Evolutionary conservation across 2,797 vertebrate species (phyloP).

Genomic region (Anguilla pacifica): DNA sequence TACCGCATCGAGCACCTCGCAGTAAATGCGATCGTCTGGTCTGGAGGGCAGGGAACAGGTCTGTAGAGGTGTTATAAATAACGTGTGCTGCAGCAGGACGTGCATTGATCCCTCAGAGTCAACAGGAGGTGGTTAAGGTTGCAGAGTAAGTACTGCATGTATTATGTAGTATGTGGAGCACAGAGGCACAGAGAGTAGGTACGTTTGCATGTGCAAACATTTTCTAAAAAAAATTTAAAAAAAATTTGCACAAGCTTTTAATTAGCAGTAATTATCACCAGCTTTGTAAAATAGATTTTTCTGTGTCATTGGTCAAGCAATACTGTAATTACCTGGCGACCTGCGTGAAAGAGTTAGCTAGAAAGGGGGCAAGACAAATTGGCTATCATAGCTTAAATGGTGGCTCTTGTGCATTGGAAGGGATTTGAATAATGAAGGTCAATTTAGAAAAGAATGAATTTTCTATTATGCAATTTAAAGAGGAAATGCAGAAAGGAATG

Average conservation of each 20-base stretch:
- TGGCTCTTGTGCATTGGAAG: neutral
- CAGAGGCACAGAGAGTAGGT: neutral
- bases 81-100: neutral
- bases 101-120: neutral
- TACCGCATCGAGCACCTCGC: neutral
- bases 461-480: neutral
- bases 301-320: neutral
- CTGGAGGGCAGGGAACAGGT: neutral
- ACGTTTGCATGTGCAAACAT: neutral
- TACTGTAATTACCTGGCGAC: neutral
- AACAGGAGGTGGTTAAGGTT: neutral
- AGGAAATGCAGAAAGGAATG: neutral
- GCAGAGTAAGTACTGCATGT: neutral
- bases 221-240: no score
- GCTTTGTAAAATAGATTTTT: conserved; percentile 1
- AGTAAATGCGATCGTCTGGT: neutral
- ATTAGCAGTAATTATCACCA: neutral
- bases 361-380: neutral
- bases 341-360: neutral
- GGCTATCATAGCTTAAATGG: neutral
- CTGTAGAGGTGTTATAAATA: neutral
- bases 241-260: neutral
- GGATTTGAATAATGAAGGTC: neutral
- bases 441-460: neutral
- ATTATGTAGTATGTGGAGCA: neutral